A percentile compares a stretch with the other conserved stretches of the same genome.
phyloP scores from a whole-genome alignment of 2,888 invertebrate species.

The Abscondita cerata region DNA sequence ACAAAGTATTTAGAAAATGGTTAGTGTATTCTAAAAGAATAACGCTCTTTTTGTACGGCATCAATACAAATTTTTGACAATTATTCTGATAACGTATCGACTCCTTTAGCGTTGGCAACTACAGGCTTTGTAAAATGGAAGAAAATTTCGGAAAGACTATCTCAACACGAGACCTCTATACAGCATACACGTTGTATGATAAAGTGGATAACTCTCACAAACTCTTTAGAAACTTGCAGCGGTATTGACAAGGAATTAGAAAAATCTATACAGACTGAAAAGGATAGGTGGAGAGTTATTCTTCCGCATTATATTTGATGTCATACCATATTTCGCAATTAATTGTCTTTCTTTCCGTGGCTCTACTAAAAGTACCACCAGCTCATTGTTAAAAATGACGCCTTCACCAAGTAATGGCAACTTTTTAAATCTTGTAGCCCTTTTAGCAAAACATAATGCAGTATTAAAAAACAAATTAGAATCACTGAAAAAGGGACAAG shows the following conservation, averaged over 20 bases:
- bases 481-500: neutral
- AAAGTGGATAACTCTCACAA: neutral
- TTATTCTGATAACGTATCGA: too few species aligned
- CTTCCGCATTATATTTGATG: too few species aligned
- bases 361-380: too few species aligned
- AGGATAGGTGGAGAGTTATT: neutral
- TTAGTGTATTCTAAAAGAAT: too few species aligned
- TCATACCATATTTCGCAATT: neutral
- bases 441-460: neutral
- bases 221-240: neutral
- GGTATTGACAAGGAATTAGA: neutral
- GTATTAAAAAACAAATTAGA: neutral
- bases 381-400: too few species aligned
- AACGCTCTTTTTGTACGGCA: neutral
- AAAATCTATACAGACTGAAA: neutral
- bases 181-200: neutral
- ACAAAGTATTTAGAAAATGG: too few species aligned
- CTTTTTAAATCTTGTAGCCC: neutral
- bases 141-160: neutral
- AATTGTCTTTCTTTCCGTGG: too few species aligned
- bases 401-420: too few species aligned
- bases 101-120: too few species aligned
- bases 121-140: too few species aligned
- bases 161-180: neutral
- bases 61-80: neutral